Base-by-base conservation (phyloP, 2,888 invertebrate genomes). In the Ophion costatus region DNA sequence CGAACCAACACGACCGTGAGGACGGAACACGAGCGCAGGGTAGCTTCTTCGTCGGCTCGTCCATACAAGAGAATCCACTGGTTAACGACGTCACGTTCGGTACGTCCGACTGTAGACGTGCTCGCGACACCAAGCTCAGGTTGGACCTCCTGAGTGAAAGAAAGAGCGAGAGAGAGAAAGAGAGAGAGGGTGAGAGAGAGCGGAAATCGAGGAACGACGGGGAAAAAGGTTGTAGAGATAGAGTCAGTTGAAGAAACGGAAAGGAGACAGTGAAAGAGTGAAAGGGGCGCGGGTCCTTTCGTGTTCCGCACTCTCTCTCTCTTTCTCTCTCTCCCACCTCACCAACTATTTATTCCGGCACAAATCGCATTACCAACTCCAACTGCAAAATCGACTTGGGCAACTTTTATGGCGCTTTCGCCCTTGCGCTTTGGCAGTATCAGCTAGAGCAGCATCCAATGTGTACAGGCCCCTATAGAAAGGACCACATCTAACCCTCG, bases 321-420 rank as follows among this genome's bases (percentile, higher is more conserved):
- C 88, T 86, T 74, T 56, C 56, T 64, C 67, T 29, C 69, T 66
- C 86, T 86, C 88, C 87, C 87, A 82, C 84, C 85, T 89, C 88
- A 87, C 88, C 81, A 88, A 90, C 91, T 91, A 91, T 93, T 93
- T 93, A 93, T 93, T 93, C 92, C 92, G 90, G 92, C 93, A 91
- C 92, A 93, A 93, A 93, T 93, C 92, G 93, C 92, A 93, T 93
- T 93, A 93, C 93, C 92, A 93, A 93, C 92, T 93, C 92, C 90
- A 92, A 92, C 93, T 93, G 92, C 93, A 93, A 93, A 93, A 93
- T 93, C 93, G 93, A 93, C 93, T 93, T 93, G 90, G 84, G 90
- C 91, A 93, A 93, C 92, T 93, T 93, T 93, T 92, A 92, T 92
- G 92, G 91, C 90, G 91, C 90, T 91, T 91, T 88, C 89, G 87